Conservation (phyloP, 2,888 invertebrate species). For the Elmis aenea region DNA sequence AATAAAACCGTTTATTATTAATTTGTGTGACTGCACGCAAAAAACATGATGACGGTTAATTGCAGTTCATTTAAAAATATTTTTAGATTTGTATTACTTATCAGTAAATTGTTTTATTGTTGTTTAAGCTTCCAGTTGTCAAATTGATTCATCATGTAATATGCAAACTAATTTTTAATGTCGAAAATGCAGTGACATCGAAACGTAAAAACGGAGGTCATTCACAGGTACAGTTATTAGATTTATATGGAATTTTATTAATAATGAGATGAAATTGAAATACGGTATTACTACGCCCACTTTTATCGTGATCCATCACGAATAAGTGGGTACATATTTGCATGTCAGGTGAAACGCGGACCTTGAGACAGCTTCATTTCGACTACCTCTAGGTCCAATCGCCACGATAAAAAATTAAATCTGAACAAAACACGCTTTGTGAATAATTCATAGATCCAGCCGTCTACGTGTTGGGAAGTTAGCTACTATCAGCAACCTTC, state of each 20-base stretch:
- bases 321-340: slow-evolving; percentile 28
- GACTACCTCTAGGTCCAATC: slow-evolving; percentile 13
- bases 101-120: no score
- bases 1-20: no score
- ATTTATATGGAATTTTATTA: slow-evolving; percentile 18
- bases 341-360: slow-evolving; percentile 25
- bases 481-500: slow-evolving; percentile 24
- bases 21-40: no score
- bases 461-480: slow-evolving; percentile 21
- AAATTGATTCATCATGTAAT: no score
- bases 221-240: slow-evolving; percentile 10
- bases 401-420: slow-evolving; percentile 28
- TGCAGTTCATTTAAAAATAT: no score
- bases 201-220: no score
- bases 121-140: no score
- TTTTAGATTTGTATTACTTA: no score
- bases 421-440: slow-evolving; percentile 25
- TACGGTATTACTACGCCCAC: slow-evolving; percentile 26
- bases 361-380: slow-evolving; percentile 28
- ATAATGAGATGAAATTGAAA: slow-evolving; percentile 14
- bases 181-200: no score
- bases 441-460: slow-evolving; percentile 31
- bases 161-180: no score
- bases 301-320: slow-evolving; percentile 22
- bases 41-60: no score